Base-by-base conservation (phyloP, 2,888 invertebrate species). In the Augiades crinisus region DNA sequence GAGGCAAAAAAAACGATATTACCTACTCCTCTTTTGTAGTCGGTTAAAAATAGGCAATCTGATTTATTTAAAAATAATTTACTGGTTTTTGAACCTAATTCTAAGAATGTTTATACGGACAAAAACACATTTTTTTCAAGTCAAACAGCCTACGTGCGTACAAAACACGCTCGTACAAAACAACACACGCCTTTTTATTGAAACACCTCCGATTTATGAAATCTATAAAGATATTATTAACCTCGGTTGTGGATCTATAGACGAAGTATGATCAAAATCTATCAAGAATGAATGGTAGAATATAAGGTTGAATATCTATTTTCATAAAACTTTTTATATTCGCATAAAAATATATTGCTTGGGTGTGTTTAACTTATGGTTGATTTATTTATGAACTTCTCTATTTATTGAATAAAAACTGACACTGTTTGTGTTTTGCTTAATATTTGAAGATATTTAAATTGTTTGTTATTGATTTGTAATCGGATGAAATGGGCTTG, bases 161-260 rank as follows among this genome's bases (percentile, higher is more conserved):
- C n/a, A n/a, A n/a, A n/a, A n/a, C n/a, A n/a, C n/a, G n/a, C n/a
- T n/a, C n/a, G n/a, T n/a, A n/a, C n/a, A n/a, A n/a, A n/a, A n/a
- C n/a, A n/a, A n/a, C n/a, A 33, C 21, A 34, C 34, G 22, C 13
- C 22, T 33, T 22, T 14, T 14, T 34, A 22, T 6, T 12, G 7
- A 49, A 40, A 33, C 22, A 57, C 53, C 55, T 50, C 51, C 46
- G 41, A 37, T 36, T 52, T 49, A 52, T 10, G 38, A 51, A 12
- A 36, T 33, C 37, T 30, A 43, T 47, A 36, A 36, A 37, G 27
- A 52, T 45, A 43, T 47, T 49, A 51, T 51, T 47, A 47, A 55
- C 27, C 31, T 51, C 43, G 17, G 21, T 33, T 16, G 30, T 31
- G 34, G 24, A n/a, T 41, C 47, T 30, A 43, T 44, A 51, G 34